Base-by-base conservation (phyloP, 35 echinoderm and acorn worm species). In the Lytechinus pictus region DNA sequence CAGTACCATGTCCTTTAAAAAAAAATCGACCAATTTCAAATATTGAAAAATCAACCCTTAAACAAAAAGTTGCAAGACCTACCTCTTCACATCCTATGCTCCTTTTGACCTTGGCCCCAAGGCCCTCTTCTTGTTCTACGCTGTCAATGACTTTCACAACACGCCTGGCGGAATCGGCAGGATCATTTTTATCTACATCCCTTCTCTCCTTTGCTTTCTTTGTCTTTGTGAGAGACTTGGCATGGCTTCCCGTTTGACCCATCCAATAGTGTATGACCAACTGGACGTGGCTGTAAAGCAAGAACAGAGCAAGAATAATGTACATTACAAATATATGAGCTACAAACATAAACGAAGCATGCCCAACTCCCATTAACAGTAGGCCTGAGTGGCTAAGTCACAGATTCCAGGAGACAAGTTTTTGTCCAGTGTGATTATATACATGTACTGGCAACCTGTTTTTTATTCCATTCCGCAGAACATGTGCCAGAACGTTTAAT, bases 71-170 rank as follows among this genome's bases (percentile, higher is more conserved):
- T 44, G 33, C 0, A 44, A 44, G 33, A 90, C 16, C 16, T 93
- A 93, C 92, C 92, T 93, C 92, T 53, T 93, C 92, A 28, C 54
- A 7, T 57, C 92, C 92, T 57, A 93, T 93, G 54, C 54, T 93
- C 54, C 92, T 93, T 57, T 57, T 13, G 5, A 93, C 92, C 9
- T 55, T 55, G 53, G 92, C 92, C n/a, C 92, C 92, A 3, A 93
- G 54, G 0, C 92, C 92, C 28, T 54, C 92, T 53, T 93, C 92
- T 57, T 54, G 10, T 16, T 54, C 92, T 10, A 93, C 54, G n/a
- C 92, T 93, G 0, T 57, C 92, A 57, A 93, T 53, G 2, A 27
- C 14, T 54, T 57, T 93, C 92, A 93, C 55, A 27, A 57, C 92
- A 93, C 5, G 92, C 16, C 88, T 28, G 5, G 88, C 29, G 24